A percentile compares a stretch with the other conserved stretches of the same genome.
Evolutionary conservation across 92 coral and sea anemone species (phyloP).

Genomic region (Epizoanthus scotinus): DNA sequence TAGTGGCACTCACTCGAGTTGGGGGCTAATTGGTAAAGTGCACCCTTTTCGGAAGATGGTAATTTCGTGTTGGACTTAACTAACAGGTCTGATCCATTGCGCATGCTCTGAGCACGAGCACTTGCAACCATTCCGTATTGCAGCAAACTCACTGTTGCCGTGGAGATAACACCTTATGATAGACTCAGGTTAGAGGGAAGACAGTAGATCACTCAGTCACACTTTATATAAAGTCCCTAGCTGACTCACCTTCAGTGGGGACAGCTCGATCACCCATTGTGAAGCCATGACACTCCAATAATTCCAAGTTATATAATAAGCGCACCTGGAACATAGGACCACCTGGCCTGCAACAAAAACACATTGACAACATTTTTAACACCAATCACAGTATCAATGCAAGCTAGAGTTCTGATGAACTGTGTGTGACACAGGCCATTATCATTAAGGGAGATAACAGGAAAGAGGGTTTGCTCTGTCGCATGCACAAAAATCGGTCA

Average conservation of each 20-base stretch:
- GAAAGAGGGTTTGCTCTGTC: too few relatives aligned
- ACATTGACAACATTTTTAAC: too few relatives aligned
- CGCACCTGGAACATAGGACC: too few relatives aligned
- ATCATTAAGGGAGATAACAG: too few relatives aligned
- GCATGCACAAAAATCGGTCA: too few relatives aligned
- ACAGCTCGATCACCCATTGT: neutral
- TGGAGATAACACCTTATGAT: neutral
- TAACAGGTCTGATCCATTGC: neutral
- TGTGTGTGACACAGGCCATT: too few relatives aligned
- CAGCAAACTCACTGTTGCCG: constrained; percentile 1
- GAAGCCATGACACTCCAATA: too few relatives aligned
- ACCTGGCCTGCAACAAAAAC: too few relatives aligned
- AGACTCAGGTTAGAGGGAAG: too few relatives aligned
- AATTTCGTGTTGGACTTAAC: neutral
- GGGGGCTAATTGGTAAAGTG: neutral
- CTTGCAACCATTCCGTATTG: neutral
- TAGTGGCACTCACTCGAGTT: neutral
- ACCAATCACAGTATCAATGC: too few relatives aligned
- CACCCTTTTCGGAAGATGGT: neutral
- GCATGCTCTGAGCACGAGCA: neutral
- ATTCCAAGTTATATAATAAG: too few relatives aligned
- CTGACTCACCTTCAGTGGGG: neutral
- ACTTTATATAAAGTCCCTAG: neutral
- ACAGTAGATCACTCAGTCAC: neutral
- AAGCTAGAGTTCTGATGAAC: too few relatives aligned